Percentiles rank a stretch among this genome's conserved stretches.
These are phyloP conservation scores for Epinephelus cyanopodus DNA, from an alignment of 2,113 vertebrate species.

Conservation along the genomic window DNA sequence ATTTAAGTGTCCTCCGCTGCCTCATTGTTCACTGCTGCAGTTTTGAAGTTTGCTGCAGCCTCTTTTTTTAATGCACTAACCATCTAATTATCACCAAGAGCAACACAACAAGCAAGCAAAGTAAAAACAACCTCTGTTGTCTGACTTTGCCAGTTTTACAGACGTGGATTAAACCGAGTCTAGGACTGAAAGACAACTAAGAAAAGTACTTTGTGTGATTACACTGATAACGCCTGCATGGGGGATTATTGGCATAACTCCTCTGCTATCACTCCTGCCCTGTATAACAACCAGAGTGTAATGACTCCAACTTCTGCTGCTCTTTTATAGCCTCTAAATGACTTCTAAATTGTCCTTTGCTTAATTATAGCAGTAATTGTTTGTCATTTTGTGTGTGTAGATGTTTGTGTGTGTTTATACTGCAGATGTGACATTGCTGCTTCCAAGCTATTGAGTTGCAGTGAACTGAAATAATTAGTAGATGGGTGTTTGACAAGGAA, in stretches of 20 bases:
- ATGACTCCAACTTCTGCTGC: slow-evolving; percentile 52
- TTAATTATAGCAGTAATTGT: slow-evolving; percentile 58
- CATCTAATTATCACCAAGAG: slow-evolving; percentile 52
- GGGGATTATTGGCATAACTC: slow-evolving; percentile 47
- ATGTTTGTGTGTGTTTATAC: background rate
- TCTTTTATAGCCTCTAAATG: slow-evolving; percentile 52
- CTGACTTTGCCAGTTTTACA: slow-evolving; percentile 33
- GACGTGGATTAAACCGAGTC: slow-evolving; percentile 39
- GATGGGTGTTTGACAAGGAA: slow-evolving; percentile 43
- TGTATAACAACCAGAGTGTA: slow-evolving; percentile 36
- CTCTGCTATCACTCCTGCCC: slow-evolving; percentile 45
- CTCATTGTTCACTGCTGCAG: slow-evolving; percentile 11
- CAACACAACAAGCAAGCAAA: slow-evolving; percentile 20
- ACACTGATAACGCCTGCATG: slow-evolving; percentile 20
- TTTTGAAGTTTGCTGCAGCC: slow-evolving; percentile 34
- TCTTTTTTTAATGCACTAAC: slow-evolving; percentile 36
- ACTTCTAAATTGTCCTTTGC: slow-evolving; percentile 60
- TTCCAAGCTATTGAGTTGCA: slow-evolving; percentile 32
- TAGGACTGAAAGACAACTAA: slow-evolving; percentile 29
- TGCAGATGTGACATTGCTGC: slow-evolving; percentile 24
- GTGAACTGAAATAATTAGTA: slow-evolving; percentile 54
- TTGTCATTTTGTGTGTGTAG: slow-evolving; percentile 32
- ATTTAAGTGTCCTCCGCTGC: slow-evolving; percentile 4
- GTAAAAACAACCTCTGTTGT: slow-evolving; percentile 27
- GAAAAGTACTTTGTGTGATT: slow-evolving; percentile 47